Percentiles rank a stretch among this genome's conserved stretches.
Conservation (phyloP, 2,797 vertebrate species). For the Pelochelys cantorii region DNA sequence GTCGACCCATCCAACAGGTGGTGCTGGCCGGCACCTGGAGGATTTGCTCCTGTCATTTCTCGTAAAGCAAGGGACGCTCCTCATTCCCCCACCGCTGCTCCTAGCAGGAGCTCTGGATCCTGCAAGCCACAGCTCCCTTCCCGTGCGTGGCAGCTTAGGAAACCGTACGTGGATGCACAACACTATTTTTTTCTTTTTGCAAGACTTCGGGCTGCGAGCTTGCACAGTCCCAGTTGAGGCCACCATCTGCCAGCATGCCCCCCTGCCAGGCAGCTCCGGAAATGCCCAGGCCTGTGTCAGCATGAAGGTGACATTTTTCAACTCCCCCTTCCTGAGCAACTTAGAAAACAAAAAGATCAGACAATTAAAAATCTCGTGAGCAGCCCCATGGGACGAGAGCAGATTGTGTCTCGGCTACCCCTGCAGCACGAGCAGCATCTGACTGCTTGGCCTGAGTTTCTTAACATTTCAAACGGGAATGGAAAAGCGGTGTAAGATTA, state of each 20-base stretch:
- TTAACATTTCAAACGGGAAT: neutral
- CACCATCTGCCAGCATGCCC: slow-evolving; percentile 80
- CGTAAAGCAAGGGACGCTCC: slow-evolving; percentile 46
- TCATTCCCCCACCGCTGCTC: neutral
- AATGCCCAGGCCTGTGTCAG: slow-evolving; percentile 73
- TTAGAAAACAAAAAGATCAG: neutral
- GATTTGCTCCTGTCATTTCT: slow-evolving; percentile 54
- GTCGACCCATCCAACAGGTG: slow-evolving; percentile 58
- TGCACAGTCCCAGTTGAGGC: slow-evolving; percentile 62
- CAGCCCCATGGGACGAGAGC: neutral
- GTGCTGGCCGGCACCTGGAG: slow-evolving; percentile 31
- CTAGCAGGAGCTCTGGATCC: neutral
- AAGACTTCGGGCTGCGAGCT: slow-evolving; percentile 63
- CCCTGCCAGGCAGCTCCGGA: slow-evolving; percentile 76
- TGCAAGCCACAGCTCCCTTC: neutral
- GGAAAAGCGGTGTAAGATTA: slow-evolving; percentile 6
- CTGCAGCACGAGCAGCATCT: neutral
- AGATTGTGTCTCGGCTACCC: neutral
- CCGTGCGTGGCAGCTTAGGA: slow-evolving; percentile 31
- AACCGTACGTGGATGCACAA: slow-evolving; percentile 54
- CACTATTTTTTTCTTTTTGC: slow-evolving; percentile 24
- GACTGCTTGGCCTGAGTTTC: neutral
- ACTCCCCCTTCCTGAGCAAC: neutral
- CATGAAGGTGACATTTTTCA: slow-evolving; percentile 83
- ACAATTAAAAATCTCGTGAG: neutral